Base-by-base conservation (phyloP, 2,797 vertebrate genomes). In the Lates japonicus region DNA sequence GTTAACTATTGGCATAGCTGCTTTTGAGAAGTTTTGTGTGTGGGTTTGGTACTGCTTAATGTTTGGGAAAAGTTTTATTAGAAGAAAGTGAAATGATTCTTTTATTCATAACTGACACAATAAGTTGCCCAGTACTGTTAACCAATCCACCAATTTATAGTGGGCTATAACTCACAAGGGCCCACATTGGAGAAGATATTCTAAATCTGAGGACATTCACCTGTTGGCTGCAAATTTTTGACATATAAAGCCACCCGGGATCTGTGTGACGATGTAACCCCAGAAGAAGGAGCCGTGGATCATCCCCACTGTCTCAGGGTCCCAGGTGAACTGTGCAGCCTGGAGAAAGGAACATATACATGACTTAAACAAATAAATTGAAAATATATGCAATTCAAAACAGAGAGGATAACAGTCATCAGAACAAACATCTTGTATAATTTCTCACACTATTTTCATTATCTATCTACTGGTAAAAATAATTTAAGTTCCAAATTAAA, bases 201-300 rank as follows among this genome's bases (percentile, higher is more conserved):
- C 20, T 17, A 60, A 42, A 65, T 74, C 8, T 52, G n/a, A 60
- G 55, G 70, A 77, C 3, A 54, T 48, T 88, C 54, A 98, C 97
- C 97, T 96, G 93, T 97, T 98, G 84, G 97, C 93, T 79, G 93
- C 93, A 92, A 94, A 94, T 59, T 90, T 94, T 90, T 96, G 97
- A 88, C 97, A 96, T 90, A 98, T 98, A 94, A 97, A 98, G 49
- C 97, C 97, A 12, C 97, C 97, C 0, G 97, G 97, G 88, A 98
- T 98, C 90, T 98, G 97, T 42, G 97, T 98, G 84, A 98, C 97
- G 22, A 98, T 98, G 90, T 98, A 98, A 59, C 97, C 97, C 97
- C 97, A 98, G 93, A 98, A 98, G 90, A 98, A 98, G 70, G 97
- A 95, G 78, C 97, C 97, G 0, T 98, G 97, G 78, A 98, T 98